A percentile compares a stretch with the other conserved stretches of the same genome.
Evolutionary conservation across 2,888 invertebrate genomes (phyloP).

Genomic region (Plemyria rubiginata): DNA sequence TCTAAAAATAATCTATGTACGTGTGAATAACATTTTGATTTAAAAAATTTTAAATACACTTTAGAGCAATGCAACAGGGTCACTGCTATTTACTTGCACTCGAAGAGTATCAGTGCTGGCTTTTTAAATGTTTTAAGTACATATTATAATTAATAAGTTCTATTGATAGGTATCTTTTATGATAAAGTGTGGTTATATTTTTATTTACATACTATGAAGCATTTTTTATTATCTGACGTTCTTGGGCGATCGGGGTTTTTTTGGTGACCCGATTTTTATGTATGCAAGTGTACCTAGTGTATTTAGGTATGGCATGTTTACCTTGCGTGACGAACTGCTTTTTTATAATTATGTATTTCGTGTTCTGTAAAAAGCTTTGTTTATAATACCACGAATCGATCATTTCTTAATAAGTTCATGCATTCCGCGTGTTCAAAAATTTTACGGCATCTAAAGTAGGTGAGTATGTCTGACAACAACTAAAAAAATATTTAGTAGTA

Average conservation of each 20-base stretch:
- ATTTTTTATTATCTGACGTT: neutral
- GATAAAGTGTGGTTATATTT: too few species aligned
- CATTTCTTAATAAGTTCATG: slow-evolving; percentile 13
- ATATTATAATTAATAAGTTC: too few species aligned
- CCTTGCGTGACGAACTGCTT: slow-evolving; percentile 34
- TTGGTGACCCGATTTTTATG: neutral
- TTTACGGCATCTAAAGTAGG: neutral
- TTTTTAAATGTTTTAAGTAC: too few species aligned
- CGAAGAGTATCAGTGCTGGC: neutral
- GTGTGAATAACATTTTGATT: neutral
- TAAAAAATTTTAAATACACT: neutral
- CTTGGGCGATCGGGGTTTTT: neutral
- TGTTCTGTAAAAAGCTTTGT: slow-evolving; percentile 17
- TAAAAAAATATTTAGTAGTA: too few species aligned
- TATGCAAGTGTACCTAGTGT: slow-evolving; percentile 10
- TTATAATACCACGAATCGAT: slow-evolving; percentile 24
- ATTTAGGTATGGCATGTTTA: slow-evolving; percentile 34
- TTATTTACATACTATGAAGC: neutral
- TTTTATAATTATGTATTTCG: slow-evolving; percentile 28
- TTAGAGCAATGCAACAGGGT: neutral
- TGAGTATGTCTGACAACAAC: neutral
- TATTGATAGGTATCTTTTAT: too few species aligned
- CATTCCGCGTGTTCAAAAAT: neutral
- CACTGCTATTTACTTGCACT: neutral
- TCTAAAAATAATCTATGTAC: too few species aligned